Percentiles rank a stretch among this genome's conserved stretches.
Evolutionary conservation across 37 sponge, comb jelly and placozoan genomes (phyloP).

Genomic region (Cladorhizidae sp.): DNA sequence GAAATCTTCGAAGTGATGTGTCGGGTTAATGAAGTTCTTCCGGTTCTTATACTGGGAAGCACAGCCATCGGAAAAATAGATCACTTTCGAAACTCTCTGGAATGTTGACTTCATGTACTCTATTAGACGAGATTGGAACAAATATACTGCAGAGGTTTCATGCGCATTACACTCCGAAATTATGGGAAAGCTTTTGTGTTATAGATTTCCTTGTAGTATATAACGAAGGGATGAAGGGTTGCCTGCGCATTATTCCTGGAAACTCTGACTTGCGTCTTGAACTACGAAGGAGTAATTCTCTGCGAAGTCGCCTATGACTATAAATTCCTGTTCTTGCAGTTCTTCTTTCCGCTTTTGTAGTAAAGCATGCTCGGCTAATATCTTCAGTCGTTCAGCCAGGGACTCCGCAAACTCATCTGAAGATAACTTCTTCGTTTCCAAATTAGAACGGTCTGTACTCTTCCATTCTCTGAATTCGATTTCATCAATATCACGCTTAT

Average conservation of each 20-base stretch:
- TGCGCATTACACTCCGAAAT: slow-evolving; percentile 54
- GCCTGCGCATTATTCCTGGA: slow-evolving; percentile 39
- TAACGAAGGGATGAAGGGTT: slow-evolving; percentile 41
- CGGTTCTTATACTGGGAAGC: no score
- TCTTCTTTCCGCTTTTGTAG: no score
- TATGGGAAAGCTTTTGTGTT: slow-evolving; percentile 43
- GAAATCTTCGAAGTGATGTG: no score
- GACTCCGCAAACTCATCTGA: slow-evolving; percentile 47
- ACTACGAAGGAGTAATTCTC: no score
- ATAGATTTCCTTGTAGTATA: slow-evolving; percentile 9
- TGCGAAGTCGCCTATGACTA: no score
- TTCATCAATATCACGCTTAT: slow-evolving; percentile 35
- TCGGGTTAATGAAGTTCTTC: no score
- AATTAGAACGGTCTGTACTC: slow-evolving; percentile 22
- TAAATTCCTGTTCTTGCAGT: no score
- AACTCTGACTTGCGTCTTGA: slow-evolving; percentile 15
- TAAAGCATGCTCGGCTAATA: no score
- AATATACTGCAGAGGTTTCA: slow-evolving; percentile 58
- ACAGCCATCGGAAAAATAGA: no score
- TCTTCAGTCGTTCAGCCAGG: no score
- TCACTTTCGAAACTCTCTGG: no score
- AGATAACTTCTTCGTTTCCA: slow-evolving; percentile 27
- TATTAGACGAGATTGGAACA: slow-evolving; percentile 14
- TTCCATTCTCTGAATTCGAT: slow-evolving; percentile 46
- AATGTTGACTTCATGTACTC: no score